Evolutionary conservation across 2,797 vertebrate species (phyloP).

Genomic region (Sebastes taczanowskii): DNA sequence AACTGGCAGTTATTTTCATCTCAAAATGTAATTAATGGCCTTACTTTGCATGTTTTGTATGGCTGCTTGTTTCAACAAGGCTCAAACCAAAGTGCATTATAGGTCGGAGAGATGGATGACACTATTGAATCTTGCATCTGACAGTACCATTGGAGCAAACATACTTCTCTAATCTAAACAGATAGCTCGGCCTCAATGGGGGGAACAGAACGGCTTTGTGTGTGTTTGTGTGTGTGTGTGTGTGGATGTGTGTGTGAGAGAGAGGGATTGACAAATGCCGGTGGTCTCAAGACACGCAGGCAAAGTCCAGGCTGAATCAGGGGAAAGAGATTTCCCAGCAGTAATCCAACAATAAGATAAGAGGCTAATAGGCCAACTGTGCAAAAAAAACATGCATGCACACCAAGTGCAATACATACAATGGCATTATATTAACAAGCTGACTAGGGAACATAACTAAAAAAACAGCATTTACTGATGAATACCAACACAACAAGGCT

Average conservation of each 20-base stretch:
- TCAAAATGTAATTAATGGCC: not conserved
- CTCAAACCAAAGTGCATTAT: not conserved
- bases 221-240: not conserved
- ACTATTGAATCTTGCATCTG: conserved; percentile 17
- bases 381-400: not conserved
- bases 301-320: conserved; percentile 67
- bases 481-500: not conserved
- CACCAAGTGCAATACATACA: not conserved
- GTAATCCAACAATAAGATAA: conserved; percentile 38
- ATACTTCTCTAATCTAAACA: conserved; percentile 10
- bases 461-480: not conserved
- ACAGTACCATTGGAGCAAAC: conserved; percentile 49
- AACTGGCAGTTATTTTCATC: not conserved
- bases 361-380: conserved; percentile 12
- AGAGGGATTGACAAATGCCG: not conserved
- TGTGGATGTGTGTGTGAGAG: not conserved
- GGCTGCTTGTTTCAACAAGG: not conserved
- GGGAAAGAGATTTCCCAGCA: conserved; percentile 42
- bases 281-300: conserved; percentile 27
- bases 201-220: conserved; percentile 56
- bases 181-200: conserved; percentile 13
- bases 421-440: not conserved
- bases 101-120: not conserved
- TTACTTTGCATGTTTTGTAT: not conserved
- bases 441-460: not conserved